Percentiles rank a stretch among this genome's conserved stretches.
phyloP scores from a whole-genome alignment of 1,140 invertebrate species.

The Brachionus koreanus region DNA sequence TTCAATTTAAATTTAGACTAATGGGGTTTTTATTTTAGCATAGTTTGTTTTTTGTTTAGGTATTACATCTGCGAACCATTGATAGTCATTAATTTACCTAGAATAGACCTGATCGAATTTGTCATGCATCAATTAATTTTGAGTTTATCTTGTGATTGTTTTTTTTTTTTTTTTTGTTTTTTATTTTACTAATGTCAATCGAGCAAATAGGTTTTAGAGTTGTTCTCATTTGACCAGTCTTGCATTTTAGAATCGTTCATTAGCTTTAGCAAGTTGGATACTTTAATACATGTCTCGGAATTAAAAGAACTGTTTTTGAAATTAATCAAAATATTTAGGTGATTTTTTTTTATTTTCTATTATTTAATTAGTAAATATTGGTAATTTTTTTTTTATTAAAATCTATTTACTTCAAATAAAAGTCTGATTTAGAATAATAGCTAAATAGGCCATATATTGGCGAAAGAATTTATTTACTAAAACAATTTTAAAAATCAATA shows the following conservation, averaged over 20 bases:
- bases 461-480: background rate
- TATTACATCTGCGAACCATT: constrained; percentile 1
- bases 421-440: background rate
- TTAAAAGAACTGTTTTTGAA: background rate
- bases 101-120: background rate
- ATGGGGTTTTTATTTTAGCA: background rate
- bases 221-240: background rate
- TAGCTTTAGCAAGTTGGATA: background rate
- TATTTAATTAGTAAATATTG: background rate
- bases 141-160: constrained; percentile 7
- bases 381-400: background rate
- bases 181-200: background rate
- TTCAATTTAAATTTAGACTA: background rate
- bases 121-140: constrained; percentile 3
- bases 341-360: background rate
- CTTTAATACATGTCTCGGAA: background rate
- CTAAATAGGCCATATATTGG: background rate
- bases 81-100: background rate
- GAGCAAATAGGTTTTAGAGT: background rate
- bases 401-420: background rate
- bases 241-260: background rate
- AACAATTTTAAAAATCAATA: background rate
- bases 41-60: background rate
- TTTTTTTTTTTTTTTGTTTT: background rate
- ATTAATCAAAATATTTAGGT: background rate